phyloP scores from a whole-genome alignment of 2,888 invertebrate genomes.

The Meandrusa payeni region DNA sequence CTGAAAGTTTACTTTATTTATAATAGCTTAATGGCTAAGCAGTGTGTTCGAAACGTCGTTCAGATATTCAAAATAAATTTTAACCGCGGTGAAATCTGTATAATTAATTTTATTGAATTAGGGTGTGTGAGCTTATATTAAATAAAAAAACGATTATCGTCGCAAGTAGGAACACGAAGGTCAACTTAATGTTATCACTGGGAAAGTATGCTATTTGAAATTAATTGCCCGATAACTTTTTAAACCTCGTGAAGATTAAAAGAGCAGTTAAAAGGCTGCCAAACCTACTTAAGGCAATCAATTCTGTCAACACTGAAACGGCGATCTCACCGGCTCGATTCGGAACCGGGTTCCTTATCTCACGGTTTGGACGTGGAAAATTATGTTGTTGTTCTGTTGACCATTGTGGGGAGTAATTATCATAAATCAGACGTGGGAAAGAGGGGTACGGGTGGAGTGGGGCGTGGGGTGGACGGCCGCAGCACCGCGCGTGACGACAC shows the following conservation, averaged over 20 bases:
- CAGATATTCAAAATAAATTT: too few species aligned
- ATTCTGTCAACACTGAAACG: slow-evolving; percentile 17
- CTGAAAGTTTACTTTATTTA: too few species aligned
- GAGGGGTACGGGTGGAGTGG: slow-evolving; percentile 2
- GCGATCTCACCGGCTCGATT: neutral
- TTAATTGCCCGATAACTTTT: slow-evolving; percentile 13
- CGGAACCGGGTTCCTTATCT: slow-evolving; percentile 21
- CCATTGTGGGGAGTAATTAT: slow-evolving; percentile 23
- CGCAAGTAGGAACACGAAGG: too few species aligned
- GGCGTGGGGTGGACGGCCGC: slow-evolving; percentile 5
- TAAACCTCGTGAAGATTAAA: slow-evolving; percentile 7
- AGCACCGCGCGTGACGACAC: slow-evolving; percentile 19
- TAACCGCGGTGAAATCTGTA: too few species aligned
- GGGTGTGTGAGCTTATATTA: too few species aligned
- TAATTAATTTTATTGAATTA: too few species aligned
- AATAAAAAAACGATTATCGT: too few species aligned
- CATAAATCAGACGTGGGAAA: slow-evolving; percentile 24
- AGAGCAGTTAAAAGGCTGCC: slow-evolving; percentile 11
- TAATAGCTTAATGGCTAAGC: too few species aligned
- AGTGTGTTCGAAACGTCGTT: too few species aligned
- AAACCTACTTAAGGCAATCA: slow-evolving; percentile 19
- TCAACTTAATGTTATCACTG: neutral
- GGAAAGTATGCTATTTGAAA: slow-evolving; percentile 2
- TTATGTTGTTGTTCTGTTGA: slow-evolving; percentile 25
- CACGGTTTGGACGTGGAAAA: slow-evolving; percentile 21